Evolutionary conservation across 30 jellyfish, hydroid and myxozoan genomes (phyloP), one percentile per base, ranked within the genome.

Genomic region (Turritopsis rubra): DNA sequence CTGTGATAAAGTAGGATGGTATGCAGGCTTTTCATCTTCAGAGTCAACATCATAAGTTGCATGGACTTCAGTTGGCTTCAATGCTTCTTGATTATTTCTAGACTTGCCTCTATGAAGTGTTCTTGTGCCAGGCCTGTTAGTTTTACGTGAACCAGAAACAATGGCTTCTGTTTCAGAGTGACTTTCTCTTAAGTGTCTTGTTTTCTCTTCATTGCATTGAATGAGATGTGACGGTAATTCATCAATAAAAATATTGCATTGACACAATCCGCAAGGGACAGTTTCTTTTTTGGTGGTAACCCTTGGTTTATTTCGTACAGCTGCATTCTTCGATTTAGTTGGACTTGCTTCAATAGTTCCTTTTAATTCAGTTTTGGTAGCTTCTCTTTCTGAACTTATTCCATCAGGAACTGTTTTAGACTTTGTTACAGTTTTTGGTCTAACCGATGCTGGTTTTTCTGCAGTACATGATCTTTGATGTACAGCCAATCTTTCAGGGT

Each of bases 381-480:
- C 24, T 1, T 23, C 41, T 26, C 24, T 1, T 74, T 74, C 65
- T n/a, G 53, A 21, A 16, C 18, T 74, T 27, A 21, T 16, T 23
- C 72, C 53, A 74, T 29, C 83, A 22, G 91, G 83, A 27, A 27
- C 78, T 8, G 60, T 25, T 54, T 19, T 54, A 60, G 88, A 68
- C 52, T 68, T 76, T 52, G 87, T 79, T 29, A 65, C 79, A 21
- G 79, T 80, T 65, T 81, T 75, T 9, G 87, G 87, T 22, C 88
- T 54, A 68, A 27, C 0, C 19, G 91, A 29, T 1, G 97, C 89
- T 22, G 97, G 97, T 16, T 91, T 91, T 18, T 88, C 89, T 18
- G 88, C 89, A n/a, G 97, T 91, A 79, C 97, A 91, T 1, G 97
- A 91, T 66, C 93, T 79, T 71, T 91, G 97, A 53, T 91, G 97